A percentile compares a stretch with the other conserved stretches of the same genome.
These are phyloP conservation scores for Limosa lapponica DNA, from an alignment of 2,797 vertebrate species.

Conservation along the genomic window DNA sequence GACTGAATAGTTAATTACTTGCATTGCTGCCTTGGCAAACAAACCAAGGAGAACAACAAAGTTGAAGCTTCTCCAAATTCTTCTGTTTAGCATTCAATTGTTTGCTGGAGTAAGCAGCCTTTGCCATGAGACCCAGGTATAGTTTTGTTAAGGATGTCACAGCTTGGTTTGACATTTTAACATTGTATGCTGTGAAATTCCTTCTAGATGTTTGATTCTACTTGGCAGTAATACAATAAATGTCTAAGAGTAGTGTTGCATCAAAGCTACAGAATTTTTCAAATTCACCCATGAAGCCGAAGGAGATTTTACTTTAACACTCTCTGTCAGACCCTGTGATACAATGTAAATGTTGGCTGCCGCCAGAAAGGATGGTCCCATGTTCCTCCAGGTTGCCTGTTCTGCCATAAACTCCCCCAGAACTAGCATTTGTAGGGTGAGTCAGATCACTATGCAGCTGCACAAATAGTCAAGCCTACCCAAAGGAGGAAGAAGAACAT, in stretches of 20 bases:
- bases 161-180: neutral
- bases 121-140: neutral
- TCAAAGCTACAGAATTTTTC: neutral
- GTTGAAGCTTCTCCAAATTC: slow-evolving; percentile 5
- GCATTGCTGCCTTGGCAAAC: neutral
- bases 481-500: neutral
- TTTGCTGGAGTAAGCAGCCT: neutral
- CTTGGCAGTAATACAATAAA: neutral
- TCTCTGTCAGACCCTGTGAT: neutral
- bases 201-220: neutral
- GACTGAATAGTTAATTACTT: neutral
- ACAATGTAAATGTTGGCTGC: neutral
- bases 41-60: neutral
- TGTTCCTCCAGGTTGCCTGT: neutral
- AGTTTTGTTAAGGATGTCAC: neutral
- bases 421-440: neutral
- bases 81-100: neutral
- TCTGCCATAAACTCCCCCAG: neutral
- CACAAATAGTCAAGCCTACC: neutral
- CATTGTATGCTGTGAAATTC: neutral
- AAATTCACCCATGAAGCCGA: neutral
- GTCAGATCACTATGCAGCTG: neutral
- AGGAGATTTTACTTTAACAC: neutral
- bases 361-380: neutral
- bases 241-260: neutral